These are phyloP conservation scores for Stramonita haemastoma DNA, from an alignment of 2,888 invertebrate species.

Conservation along the genomic window DNA sequence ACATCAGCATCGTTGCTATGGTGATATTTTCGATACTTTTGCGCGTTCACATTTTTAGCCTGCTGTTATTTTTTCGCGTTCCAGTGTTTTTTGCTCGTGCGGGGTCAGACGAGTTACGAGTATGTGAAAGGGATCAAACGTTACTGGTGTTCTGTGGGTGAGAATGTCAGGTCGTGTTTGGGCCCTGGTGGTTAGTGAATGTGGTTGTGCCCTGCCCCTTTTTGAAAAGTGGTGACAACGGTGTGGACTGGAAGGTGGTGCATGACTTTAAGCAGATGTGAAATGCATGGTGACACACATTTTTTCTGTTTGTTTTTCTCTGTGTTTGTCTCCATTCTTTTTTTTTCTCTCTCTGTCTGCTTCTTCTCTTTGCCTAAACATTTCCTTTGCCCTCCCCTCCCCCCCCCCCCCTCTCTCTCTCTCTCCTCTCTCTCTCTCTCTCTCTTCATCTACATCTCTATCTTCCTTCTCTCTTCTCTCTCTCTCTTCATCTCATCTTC, in stretches of 20 bases:
- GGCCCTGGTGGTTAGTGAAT: conserved; percentile 67
- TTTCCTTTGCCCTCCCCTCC: background rate
- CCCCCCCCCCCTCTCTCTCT: background rate
- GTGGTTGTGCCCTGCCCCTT: conserved; percentile 70
- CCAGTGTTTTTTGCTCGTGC: conserved; percentile 61
- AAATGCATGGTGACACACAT: background rate
- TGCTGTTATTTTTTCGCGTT: conserved; percentile 63
- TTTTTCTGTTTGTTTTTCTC: background rate
- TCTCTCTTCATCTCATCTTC: background rate
- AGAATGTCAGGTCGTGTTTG: conserved; percentile 70
- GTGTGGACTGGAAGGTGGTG: conserved; percentile 59
- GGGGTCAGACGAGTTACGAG: conserved; percentile 71
- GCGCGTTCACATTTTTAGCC: conserved; percentile 54
- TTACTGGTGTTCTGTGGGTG: conserved; percentile 54
- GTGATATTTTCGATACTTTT: conserved; percentile 60
- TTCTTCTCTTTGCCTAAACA: background rate
- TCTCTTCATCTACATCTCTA: background rate
- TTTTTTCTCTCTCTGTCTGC: background rate
- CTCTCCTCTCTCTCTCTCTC: background rate
- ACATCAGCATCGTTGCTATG: conserved; percentile 51
- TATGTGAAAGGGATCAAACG: conserved; percentile 61
- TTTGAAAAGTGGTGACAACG: conserved; percentile 61
- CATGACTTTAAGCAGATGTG: conserved; percentile 26
- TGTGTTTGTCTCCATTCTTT: background rate
- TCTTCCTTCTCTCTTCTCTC: background rate